These are phyloP conservation scores for Drosophila mimica DNA, from an alignment of 2,888 invertebrate genomes.

Conservation along the genomic window DNA sequence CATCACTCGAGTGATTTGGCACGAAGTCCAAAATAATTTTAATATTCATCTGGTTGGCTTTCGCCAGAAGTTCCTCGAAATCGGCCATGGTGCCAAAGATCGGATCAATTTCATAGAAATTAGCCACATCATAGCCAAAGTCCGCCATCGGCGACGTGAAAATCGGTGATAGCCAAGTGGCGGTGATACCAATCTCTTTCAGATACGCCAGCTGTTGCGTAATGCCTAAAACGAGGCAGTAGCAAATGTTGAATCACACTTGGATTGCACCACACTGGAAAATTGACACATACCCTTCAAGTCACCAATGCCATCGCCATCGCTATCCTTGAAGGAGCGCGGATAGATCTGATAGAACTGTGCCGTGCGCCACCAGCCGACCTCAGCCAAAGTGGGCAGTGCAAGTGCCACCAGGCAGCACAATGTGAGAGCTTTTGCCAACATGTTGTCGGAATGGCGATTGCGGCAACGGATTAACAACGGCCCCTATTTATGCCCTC, in stretches of 20 bases:
- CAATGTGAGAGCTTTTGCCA: constrained; percentile 38
- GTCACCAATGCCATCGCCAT: constrained; percentile 94
- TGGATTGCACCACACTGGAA: rapidly evolving
- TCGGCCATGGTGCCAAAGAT: constrained; percentile 90
- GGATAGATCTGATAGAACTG: constrained; percentile 95
- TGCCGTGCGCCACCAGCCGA: constrained; percentile 92
- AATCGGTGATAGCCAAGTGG: constrained; percentile 91
- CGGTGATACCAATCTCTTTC: constrained; percentile 88
- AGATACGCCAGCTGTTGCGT: constrained; percentile 88
- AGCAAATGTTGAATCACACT: background rate
- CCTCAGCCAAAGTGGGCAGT: constrained; percentile 49
- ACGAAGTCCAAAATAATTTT: constrained; percentile 86
- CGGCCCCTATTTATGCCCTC: constrained; percentile 59
- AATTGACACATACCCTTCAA: constrained; percentile 87
- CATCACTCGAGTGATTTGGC: constrained; percentile 88
- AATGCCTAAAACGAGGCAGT: constrained; percentile 85
- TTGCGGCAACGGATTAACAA: constrained; percentile 48
- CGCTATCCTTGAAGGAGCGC: constrained; percentile 92
- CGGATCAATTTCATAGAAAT: constrained; percentile 89
- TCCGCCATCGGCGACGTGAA: constrained; percentile 91
- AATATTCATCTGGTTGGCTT: constrained; percentile 86
- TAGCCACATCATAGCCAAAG: constrained; percentile 91
- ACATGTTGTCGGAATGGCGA: constrained; percentile 39
- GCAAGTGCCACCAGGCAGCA: constrained; percentile 56
- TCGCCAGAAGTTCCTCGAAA: constrained; percentile 87